Evolutionary conservation across 2,113 vertebrate genomes (phyloP), one percentile per base, ranked within the genome.

Genomic region (Rhizomys pruinosus): DNA sequence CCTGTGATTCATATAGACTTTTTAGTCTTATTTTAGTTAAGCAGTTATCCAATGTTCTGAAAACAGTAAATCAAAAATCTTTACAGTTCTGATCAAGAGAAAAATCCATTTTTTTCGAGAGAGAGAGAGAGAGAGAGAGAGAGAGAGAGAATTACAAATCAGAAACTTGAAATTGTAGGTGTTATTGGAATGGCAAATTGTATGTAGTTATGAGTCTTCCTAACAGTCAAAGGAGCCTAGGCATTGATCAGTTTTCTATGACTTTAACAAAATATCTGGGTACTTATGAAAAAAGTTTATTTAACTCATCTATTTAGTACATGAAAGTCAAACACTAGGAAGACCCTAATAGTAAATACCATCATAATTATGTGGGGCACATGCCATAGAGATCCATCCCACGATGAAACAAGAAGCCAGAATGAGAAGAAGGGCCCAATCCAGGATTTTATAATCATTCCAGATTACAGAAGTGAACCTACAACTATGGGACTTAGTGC

Each of bases 61-160:
- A 77, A 88, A 44, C n/a, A 87, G 13, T 17, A 82, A 71, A 86
- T 82, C 52, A 90, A 87, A 95, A 93, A 64, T 82, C 57, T 85
- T 92, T 73, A 91, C n/a, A 92, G 47, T 82, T 92, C 68, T 92
- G 64, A 85, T 69, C 23, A 74, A 86, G n/a, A 25, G 78, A 85
- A 93, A 93, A 57, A 78, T 90, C 37, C 44, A n/a, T 61, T 81
- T 76, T 93, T 87, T 84, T 71, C 47, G 63, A 78, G 25, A 47
- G 64, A 9, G 81, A 81, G 73, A 68, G 19, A 74, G 87, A 59
- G 23, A 42, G 37, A 91, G n/a, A n/a, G 63, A 78, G 25, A 47
- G 64, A 9, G 81, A 81, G 73, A 68, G 19, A 74, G 87, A 59
- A n/a, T n/a, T 89, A 61, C 66, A 80, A 89, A 87, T 80, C 32